Evolutionary conservation across 1,140 invertebrate species (phyloP).

Genomic region (Dreissena rostriformis): DNA sequence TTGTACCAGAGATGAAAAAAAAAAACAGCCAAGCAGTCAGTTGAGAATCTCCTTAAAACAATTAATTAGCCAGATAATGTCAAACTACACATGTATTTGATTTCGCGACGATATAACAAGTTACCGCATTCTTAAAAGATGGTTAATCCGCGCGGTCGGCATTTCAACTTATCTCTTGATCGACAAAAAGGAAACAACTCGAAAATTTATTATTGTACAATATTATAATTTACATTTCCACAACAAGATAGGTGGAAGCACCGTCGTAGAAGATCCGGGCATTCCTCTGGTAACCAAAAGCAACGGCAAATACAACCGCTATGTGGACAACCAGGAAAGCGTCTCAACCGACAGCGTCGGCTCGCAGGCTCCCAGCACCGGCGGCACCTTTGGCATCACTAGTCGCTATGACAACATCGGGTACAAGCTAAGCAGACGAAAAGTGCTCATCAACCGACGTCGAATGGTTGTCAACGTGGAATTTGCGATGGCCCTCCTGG

Average conservation of each 20-base stretch:
- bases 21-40: no score
- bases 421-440: constrained; percentile 71
- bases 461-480: constrained; percentile 71
- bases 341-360: neutral
- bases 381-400: constrained; percentile 19
- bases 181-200: no score
- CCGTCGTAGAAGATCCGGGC: constrained; percentile 66
- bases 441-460: constrained; percentile 70
- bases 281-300: constrained; percentile 65
- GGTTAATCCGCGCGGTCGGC: no score
- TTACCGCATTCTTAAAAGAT: no score
- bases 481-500: constrained; percentile 70
- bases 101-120: no score
- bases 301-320: constrained; percentile 64
- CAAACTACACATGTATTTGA: no score
- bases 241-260: constrained; percentile 65
- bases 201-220: no score
- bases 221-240: no score
- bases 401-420: constrained; percentile 74
- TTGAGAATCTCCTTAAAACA: no score
- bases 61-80: no score
- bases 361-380: neutral
- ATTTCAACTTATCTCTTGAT: no score
- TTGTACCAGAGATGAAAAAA: no score
- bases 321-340: constrained; percentile 63